Conservation (phyloP, 2,888 invertebrate genomes). For the Apotomis betuletana region DNA sequence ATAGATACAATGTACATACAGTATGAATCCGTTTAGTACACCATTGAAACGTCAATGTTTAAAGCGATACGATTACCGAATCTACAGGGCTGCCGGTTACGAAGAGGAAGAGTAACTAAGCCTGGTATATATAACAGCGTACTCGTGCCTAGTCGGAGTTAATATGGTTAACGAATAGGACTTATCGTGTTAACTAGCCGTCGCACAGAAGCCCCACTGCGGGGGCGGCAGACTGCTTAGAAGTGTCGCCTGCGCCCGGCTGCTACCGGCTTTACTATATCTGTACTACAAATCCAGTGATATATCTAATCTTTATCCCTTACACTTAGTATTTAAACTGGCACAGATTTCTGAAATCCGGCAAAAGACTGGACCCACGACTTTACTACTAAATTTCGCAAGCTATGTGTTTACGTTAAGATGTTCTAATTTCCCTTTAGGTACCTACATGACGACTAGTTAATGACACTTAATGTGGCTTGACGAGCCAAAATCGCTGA, state of each 20-base stretch:
- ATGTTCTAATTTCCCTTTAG: too few relatives aligned
- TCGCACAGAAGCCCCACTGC: slow-evolving; percentile 62
- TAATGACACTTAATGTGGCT: too few relatives aligned
- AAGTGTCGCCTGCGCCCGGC: slow-evolving; percentile 54
- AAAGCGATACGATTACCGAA: neutral
- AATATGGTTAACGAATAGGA: slow-evolving; percentile 72
- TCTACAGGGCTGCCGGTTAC: neutral
- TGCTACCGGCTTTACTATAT: slow-evolving; percentile 6
- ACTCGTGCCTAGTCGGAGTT: slow-evolving; percentile 49
- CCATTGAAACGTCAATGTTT: too few relatives aligned
- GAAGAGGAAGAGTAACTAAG: neutral
- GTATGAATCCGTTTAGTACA: too few relatives aligned
- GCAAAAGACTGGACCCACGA: too few relatives aligned
- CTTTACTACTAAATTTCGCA: too few relatives aligned
- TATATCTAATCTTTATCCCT: slow-evolving; percentile 14
- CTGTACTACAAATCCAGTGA: slow-evolving; percentile 12
- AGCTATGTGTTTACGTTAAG: too few relatives aligned
- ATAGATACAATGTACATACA: too few relatives aligned
- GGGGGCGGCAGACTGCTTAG: slow-evolving; percentile 64
- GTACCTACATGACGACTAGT: too few relatives aligned
- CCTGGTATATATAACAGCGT: slow-evolving; percentile 4
- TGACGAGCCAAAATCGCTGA: too few relatives aligned
- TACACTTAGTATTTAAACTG: slow-evolving; percentile 1
- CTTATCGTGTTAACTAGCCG: slow-evolving; percentile 65
- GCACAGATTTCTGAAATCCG: neutral